phyloP scores from a whole-genome alignment of 2,113 vertebrate species.

The Orientallactaga bullata region DNA sequence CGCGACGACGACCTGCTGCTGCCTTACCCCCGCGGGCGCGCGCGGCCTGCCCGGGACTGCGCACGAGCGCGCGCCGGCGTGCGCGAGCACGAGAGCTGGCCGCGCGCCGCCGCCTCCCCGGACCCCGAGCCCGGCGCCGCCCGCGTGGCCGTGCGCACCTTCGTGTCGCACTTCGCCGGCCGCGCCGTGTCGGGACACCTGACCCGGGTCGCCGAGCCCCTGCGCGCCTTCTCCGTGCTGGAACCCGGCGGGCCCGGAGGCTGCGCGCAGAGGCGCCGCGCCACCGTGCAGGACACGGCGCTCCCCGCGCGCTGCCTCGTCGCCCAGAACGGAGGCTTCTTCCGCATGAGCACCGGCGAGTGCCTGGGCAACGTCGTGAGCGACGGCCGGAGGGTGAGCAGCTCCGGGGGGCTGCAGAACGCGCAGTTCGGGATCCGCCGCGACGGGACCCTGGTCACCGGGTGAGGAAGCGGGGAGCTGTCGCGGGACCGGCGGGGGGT shows the following conservation, averaged over 20 bases:
- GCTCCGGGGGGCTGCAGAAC: constrained; percentile 93
- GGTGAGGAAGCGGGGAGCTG: constrained; percentile 88
- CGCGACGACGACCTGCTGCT: constrained; percentile 86
- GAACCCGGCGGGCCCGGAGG: constrained; percentile 92
- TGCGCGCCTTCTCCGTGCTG: constrained; percentile 92
- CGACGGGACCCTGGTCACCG: constrained; percentile 95
- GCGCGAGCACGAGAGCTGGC: constrained; percentile 90
- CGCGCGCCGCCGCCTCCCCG: constrained; percentile 75
- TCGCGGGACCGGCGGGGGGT: background rate
- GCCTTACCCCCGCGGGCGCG: constrained; percentile 88
- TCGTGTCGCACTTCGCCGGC: constrained; percentile 87
- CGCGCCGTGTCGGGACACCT: constrained; percentile 90
- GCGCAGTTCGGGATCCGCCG: constrained; percentile 96
- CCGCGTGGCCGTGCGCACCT: constrained; percentile 82
- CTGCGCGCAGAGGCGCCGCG: constrained; percentile 84
- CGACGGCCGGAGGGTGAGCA: constrained; percentile 87
- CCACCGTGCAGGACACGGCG: constrained; percentile 89
- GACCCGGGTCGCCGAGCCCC: constrained; percentile 90
- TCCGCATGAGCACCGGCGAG: constrained; percentile 76
- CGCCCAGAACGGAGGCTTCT: constrained; percentile 96
- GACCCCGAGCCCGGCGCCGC: background rate
- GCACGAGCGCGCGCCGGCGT: constrained; percentile 86
- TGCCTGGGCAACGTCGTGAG: constrained; percentile 96
- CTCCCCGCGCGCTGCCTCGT: constrained; percentile 86
- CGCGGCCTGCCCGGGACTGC: constrained; percentile 90